Evolutionary conservation across 2,113 vertebrate species (phyloP).

Genomic region (Phaethon lepturus): DNA sequence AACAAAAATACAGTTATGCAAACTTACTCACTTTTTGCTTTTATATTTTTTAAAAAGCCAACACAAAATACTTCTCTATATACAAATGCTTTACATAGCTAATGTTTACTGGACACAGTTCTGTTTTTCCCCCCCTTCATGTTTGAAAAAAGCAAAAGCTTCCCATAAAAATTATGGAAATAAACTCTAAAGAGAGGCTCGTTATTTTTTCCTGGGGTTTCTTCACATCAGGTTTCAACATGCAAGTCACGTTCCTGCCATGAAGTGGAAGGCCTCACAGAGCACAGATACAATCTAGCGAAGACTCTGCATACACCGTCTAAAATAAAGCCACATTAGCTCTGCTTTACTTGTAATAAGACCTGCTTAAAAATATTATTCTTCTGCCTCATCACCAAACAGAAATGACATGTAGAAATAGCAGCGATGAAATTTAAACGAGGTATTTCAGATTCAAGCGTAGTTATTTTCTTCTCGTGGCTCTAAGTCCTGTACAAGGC

Average conservation of each 20-base stretch:
- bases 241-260: background rate
- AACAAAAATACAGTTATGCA: background rate
- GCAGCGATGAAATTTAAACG: background rate
- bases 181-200: background rate
- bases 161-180: background rate
- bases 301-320: background rate
- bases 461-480: too few species aligned
- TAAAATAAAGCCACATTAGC: background rate
- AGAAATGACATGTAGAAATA: background rate
- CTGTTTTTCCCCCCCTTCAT: background rate
- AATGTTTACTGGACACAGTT: background rate
- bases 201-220: background rate
- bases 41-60: background rate
- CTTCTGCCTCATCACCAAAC: background rate
- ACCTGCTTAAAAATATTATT: background rate
- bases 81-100: background rate
- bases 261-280: background rate
- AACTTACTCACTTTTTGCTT: background rate
- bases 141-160: background rate
- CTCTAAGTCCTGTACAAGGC: accelerated
- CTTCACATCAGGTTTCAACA: background rate
- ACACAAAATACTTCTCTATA: background rate
- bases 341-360: background rate
- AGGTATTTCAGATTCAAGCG: background rate
- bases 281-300: background rate